Conservation (phyloP, 1,140 invertebrate genomes). For the Lucilia sericata region DNA sequence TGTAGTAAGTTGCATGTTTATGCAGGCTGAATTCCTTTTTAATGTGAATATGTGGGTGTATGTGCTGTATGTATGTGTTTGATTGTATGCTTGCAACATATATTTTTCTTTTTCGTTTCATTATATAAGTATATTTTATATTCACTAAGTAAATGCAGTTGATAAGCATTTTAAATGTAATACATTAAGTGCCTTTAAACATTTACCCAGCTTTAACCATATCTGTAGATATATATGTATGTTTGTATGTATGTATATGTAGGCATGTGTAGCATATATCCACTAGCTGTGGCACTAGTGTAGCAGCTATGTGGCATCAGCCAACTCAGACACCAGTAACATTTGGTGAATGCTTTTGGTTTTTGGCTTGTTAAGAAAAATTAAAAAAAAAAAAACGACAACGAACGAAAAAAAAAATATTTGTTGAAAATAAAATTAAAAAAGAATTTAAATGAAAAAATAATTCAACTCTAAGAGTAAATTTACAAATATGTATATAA, state of each 20-base stretch:
- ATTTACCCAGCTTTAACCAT: background rate
- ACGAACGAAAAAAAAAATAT: background rate
- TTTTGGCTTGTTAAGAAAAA: background rate
- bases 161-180: slow-evolving; percentile 51
- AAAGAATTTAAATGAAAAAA: background rate
- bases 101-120: background rate
- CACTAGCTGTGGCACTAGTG: background rate
- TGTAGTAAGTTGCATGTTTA: too few species aligned
- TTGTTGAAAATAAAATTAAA: slow-evolving; percentile 2
- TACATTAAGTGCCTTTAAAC: slow-evolving; percentile 46
- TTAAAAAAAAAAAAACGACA: background rate
- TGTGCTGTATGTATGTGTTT: background rate
- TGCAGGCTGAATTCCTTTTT: too few species aligned
- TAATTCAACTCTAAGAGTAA: background rate
- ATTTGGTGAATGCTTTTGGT: background rate
- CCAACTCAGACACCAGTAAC: background rate
- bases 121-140: background rate
- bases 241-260: too few species aligned
- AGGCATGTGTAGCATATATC: too few species aligned
- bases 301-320: background rate
- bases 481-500: too few species aligned
- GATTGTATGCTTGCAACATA: background rate
- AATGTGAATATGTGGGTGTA: background rate
- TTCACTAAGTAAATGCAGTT: slow-evolving; percentile 46
- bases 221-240: too few species aligned